Percentiles rank a stretch among this genome's conserved stretches.
These are phyloP conservation scores for Drosophila cardini DNA, from an alignment of 1,140 invertebrate species.

Conservation along the genomic window DNA sequence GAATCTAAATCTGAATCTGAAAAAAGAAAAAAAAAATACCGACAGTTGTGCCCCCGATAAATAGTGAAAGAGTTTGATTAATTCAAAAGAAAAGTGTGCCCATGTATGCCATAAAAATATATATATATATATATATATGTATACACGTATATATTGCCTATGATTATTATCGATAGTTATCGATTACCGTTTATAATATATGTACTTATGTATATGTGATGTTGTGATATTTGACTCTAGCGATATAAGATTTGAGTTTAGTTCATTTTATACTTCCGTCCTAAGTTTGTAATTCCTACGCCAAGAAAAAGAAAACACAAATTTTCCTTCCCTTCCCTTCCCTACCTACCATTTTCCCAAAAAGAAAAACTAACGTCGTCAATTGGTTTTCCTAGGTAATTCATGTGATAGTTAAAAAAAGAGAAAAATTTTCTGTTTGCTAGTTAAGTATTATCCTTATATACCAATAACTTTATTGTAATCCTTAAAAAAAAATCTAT, in stretches of 20 bases:
- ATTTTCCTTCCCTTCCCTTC: background rate
- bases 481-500: conserved; percentile 13
- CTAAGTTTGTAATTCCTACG: conserved; percentile 10
- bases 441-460: conserved; percentile 29
- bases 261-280: conserved; percentile 27
- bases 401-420: conserved; percentile 43
- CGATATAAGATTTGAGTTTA: conserved; percentile 39
- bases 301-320: background rate
- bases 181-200: conserved; percentile 42
- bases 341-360: background rate
- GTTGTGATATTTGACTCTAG: conserved; percentile 58
- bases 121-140: conserved; percentile 11
- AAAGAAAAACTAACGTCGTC: conserved; percentile 2
- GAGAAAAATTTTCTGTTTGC: conserved; percentile 21
- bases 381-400: conserved; percentile 40
- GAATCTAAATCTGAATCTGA: conserved; percentile 12
- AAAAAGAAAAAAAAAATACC: background rate
- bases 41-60: conserved; percentile 45
- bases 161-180: conserved; percentile 40
- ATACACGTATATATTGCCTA: conserved; percentile 24
- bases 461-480: conserved; percentile 15
- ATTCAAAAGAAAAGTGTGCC: conserved; percentile 7
- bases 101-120: conserved; percentile 28
- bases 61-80: conserved; percentile 14
- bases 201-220: conserved; percentile 54